These are phyloP conservation scores for Drosophila heteroneura DNA, from an alignment of 2,888 invertebrate genomes.

Conservation along the genomic window DNA sequence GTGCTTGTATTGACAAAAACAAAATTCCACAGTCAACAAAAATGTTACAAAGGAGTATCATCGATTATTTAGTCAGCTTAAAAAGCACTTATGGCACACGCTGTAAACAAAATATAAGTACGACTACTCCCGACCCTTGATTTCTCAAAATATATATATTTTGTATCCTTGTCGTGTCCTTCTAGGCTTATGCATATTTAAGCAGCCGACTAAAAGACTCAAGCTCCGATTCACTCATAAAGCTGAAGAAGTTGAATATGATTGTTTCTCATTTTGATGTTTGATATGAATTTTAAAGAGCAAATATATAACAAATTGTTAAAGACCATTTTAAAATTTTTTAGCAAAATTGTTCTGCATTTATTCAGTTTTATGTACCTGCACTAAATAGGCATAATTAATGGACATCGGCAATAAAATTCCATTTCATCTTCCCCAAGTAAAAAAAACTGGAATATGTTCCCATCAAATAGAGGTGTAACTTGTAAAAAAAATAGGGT, in stretches of 20 bases:
- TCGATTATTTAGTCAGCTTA: conserved; percentile 64
- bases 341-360: background rate
- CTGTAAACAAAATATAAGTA: conserved; percentile 48
- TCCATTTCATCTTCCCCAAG: background rate
- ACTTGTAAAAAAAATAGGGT: background rate
- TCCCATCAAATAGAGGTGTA: background rate
- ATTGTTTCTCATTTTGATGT: background rate
- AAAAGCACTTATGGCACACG: conserved; percentile 51
- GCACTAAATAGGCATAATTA: background rate
- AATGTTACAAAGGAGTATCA: conserved; percentile 45
- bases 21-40: conserved; percentile 40
- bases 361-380: background rate
- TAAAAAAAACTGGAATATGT: background rate
- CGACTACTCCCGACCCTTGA: conserved; percentile 20
- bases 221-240: background rate
- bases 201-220: conserved; percentile 8
- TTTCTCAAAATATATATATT: background rate
- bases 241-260: conserved; percentile 5
- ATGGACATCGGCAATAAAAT: background rate
- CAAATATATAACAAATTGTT: background rate
- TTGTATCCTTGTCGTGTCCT: background rate
- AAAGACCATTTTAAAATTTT: no score
- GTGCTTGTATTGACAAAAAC: conserved; percentile 13
- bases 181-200: conserved; percentile 18
- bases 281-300: background rate